A percentile compares a stretch with the other conserved stretches of the same genome.
Conservation (phyloP, 2,113 vertebrate genomes). For the Poeciliopsis retropinna region DNA sequence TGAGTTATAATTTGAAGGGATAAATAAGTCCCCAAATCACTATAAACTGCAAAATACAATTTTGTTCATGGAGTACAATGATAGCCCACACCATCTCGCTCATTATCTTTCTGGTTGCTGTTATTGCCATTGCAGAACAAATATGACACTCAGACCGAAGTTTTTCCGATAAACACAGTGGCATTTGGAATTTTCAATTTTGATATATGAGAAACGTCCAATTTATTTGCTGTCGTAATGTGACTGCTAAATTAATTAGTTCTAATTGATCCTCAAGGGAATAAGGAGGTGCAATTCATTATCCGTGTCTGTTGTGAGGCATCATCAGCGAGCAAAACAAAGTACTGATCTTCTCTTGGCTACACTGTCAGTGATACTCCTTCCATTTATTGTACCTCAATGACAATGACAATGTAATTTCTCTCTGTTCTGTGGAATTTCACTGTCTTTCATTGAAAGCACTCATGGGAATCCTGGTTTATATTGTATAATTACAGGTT, state of each 20-base stretch:
- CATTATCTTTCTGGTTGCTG: not conserved
- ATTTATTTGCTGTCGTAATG: slow-evolving; percentile 12
- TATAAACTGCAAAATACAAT: too few relatives aligned
- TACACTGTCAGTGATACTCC: not conserved
- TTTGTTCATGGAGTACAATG: not conserved
- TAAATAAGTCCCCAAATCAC: too few relatives aligned
- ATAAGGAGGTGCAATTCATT: not conserved
- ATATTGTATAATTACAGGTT: not conserved
- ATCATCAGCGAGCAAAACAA: slow-evolving; percentile 11
- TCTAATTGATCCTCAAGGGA: slow-evolving; percentile 19
- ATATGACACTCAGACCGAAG: not conserved
- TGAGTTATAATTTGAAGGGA: too few relatives aligned
- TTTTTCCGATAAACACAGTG: slow-evolving; percentile 8
- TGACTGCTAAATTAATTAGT: slow-evolving; percentile 4
- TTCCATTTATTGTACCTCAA: not conserved
- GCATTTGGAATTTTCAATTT: slow-evolving; percentile 7
- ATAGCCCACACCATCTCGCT: not conserved
- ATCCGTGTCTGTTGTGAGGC: slow-evolving; percentile 2
- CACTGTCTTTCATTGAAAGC: not conserved
- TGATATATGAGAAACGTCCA: slow-evolving; percentile 10
- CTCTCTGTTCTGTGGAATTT: not conserved
- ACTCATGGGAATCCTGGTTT: not conserved
- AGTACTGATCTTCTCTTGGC: not conserved
- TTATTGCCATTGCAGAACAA: not conserved
- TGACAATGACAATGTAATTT: not conserved